Evolutionary conservation across 2,113 vertebrate species (phyloP), one percentile per base, ranked within the genome.

Genomic region (Perca flavescens): DNA sequence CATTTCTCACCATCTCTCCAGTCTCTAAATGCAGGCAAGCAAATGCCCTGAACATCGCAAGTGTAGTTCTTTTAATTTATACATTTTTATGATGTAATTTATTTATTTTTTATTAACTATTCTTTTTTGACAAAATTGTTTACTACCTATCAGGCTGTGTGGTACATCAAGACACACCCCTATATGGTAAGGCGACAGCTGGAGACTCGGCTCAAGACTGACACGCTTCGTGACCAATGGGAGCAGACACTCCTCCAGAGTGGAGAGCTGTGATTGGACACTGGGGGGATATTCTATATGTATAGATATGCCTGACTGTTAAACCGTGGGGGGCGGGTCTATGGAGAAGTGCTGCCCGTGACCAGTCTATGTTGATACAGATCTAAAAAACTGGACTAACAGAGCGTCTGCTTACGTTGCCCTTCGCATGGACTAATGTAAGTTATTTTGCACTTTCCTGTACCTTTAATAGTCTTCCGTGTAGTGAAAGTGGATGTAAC

Each of bases 81-180:
- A 11, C 3, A 43, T 3, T 7, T 6, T 9, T 3, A 53, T 47
- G 2, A 15, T 68, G 0, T 14, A 1, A 19, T 63, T 80, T 28
- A 15, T 56, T 63, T 2, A 5, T 40, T 3, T 43, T 31, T 66
- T 14, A 5, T 53, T 53, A 65, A 53, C 46, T 54, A 21, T 56
- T 60, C 8, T 52, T 61, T 74, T 40, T 69, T 9, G 15, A 65
- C 57, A 7, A 69, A 82, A 92, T 70, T 85, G 88, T 92, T 94
- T 89, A 90, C 90, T 68, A 86, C 63, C 70, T 70, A 71, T 34
- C 66, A 50, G 87, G 70, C 76, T 46, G 83, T 17, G 22, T 19
- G 9, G 81, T 88, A 95, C 94, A 95, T 95, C 94, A 95, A 69
- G 94, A 95, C 95, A 95, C 95, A 95, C 94, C 95, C 94, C 94